phyloP scores from a whole-genome alignment of 2,113 vertebrate species.

The Ifrita kowaldi region DNA sequence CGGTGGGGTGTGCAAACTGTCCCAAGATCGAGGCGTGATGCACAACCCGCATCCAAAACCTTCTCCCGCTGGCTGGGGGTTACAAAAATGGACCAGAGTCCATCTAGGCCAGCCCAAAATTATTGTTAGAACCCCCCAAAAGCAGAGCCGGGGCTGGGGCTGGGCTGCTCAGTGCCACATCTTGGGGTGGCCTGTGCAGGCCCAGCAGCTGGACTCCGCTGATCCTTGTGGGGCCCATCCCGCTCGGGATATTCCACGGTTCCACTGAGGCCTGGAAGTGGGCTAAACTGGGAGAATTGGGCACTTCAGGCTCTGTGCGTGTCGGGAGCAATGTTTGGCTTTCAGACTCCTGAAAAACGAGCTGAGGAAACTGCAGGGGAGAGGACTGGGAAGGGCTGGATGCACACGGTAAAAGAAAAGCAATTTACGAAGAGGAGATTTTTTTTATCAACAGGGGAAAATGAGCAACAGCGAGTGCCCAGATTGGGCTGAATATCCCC shows the following conservation, averaged over 20 bases:
- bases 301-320: background rate
- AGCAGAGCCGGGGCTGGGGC: background rate
- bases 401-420: background rate
- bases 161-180: background rate
- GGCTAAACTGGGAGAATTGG: background rate
- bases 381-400: background rate
- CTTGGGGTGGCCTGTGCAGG: background rate
- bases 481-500: background rate
- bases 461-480: background rate
- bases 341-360: background rate
- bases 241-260: accelerated
- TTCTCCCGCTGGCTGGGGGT: background rate
- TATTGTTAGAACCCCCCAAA: background rate
- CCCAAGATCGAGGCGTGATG: background rate
- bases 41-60: background rate
- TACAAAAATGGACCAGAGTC: background rate
- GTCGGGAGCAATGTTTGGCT: background rate
- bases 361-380: background rate
- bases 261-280: background rate
- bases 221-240: background rate
- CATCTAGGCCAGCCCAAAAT: background rate
- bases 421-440: background rate
- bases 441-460: background rate
- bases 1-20: background rate
- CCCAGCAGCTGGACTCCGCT: background rate